phyloP scores from a whole-genome alignment of 2,797 vertebrate species.

The Tenualosa ilisha region DNA sequence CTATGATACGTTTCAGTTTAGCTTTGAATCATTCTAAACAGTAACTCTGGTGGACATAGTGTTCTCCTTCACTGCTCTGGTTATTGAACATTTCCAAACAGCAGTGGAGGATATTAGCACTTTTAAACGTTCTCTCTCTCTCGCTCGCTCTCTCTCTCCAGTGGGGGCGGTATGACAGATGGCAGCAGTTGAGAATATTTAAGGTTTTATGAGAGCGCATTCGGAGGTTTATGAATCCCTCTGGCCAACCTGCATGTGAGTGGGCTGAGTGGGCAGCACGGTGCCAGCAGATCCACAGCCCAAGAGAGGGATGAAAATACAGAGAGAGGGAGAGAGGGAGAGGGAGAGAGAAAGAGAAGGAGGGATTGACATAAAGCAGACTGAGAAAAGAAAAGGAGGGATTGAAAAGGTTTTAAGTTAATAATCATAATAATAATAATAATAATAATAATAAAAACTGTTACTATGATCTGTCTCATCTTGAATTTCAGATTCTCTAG shows the following conservation, averaged over 20 bases:
- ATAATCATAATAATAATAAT: constrained; percentile 8
- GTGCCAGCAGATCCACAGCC: neutral
- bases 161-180: constrained; percentile 19
- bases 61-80: neutral
- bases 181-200: constrained; percentile 26
- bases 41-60: neutral
- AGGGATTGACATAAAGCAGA: neutral
- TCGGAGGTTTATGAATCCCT: constrained; percentile 13
- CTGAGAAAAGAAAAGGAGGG: neutral
- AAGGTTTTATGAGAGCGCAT: constrained; percentile 24
- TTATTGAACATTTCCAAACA: constrained; percentile 11
- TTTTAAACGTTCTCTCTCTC: neutral
- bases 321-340: constrained; percentile 15
- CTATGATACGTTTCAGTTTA: neutral
- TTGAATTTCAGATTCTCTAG: neutral
- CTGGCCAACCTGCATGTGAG: constrained; percentile 20
- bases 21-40: neutral
- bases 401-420: neutral
- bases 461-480: neutral
- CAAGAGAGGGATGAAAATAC: neutral
- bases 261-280: neutral
- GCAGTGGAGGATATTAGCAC: neutral
- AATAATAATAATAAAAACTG: neutral
- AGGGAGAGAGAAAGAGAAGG: neutral
- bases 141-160: neutral